These are phyloP conservation scores for Lepus americanus DNA, from an alignment of 2,113 vertebrate genomes.

Conservation along the genomic window DNA sequence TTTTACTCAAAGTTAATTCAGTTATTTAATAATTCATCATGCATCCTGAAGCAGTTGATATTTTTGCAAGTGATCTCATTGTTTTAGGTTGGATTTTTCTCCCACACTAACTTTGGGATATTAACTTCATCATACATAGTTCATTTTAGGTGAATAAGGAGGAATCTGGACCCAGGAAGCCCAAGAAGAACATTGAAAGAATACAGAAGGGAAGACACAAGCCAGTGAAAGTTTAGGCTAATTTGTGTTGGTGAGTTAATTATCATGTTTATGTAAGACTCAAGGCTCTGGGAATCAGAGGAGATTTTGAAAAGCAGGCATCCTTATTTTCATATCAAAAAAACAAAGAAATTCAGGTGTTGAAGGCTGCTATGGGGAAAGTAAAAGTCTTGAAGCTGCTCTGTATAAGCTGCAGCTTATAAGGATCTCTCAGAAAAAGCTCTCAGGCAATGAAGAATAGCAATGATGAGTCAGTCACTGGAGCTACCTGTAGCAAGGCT, in stretches of 20 bases:
- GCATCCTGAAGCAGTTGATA: not conserved
- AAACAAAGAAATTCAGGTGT: not conserved
- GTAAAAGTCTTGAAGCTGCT: not conserved
- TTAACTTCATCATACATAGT: not conserved
- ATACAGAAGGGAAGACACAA: not conserved
- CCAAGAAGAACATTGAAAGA: not conserved
- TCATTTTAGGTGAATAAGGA: not conserved
- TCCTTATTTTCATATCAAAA: not conserved
- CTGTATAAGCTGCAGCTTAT: not conserved
- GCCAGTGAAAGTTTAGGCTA: not conserved
- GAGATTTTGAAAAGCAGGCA: not conserved
- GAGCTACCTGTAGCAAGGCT: not conserved
- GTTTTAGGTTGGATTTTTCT: not conserved
- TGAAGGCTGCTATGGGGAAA: not conserved
- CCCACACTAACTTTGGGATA: not conserved
- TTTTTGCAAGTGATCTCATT: not conserved
- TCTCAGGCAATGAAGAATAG: not conserved
- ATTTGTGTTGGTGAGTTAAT: not conserved
- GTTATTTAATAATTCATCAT: not conserved
- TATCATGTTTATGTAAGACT: not conserved
- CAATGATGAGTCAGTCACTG: not conserved
- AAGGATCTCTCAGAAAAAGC: not conserved
- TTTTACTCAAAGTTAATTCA: not conserved
- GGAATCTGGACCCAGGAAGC: not conserved
- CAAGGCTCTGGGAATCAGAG: not conserved